Percentiles rank a stretch among this genome's conserved stretches.
Evolutionary conservation across 2,888 invertebrate genomes (phyloP).

Genomic region (Agrypnus murinus): DNA sequence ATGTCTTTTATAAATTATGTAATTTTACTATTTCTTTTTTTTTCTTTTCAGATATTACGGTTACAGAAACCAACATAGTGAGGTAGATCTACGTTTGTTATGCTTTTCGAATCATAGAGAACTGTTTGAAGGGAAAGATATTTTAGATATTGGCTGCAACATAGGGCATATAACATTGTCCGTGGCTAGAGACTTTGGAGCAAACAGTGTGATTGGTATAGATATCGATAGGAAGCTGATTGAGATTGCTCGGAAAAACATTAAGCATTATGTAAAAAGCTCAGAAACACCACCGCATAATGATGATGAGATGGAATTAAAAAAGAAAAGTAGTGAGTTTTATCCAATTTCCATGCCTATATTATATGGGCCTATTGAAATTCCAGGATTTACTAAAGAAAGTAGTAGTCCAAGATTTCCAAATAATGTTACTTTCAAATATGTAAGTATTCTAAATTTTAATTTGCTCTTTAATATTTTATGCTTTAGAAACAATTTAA

Average conservation of each 20-base stretch:
- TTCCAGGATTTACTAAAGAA: slow-evolving; percentile 72
- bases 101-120: slow-evolving; percentile 86
- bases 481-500: too few species aligned
- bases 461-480: neutral
- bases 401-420: slow-evolving; percentile 81
- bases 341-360: slow-evolving; percentile 94
- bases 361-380: slow-evolving; percentile 87
- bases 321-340: slow-evolving; percentile 71
- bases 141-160: slow-evolving; percentile 98
- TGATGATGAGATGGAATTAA: slow-evolving; percentile 44
- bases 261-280: slow-evolving; percentile 78
- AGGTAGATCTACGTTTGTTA: slow-evolving; percentile 88
- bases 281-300: slow-evolving; percentile 64
- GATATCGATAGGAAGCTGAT: slow-evolving; percentile 95
- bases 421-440: slow-evolving; percentile 91
- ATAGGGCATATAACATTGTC: slow-evolving; percentile 95
- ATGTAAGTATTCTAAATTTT: slow-evolving; percentile 75
- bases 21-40: too few species aligned
- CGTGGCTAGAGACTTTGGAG: slow-evolving; percentile 89
- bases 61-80: slow-evolving; percentile 89
- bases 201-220: slow-evolving; percentile 91
- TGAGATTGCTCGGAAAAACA: slow-evolving; percentile 81
- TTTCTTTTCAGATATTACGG: slow-evolving; percentile 87
- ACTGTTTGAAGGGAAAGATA: slow-evolving; percentile 91
- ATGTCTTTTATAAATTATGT: too few species aligned